Evolutionary conservation across 2,888 invertebrate genomes (phyloP), one percentile per base, ranked within the genome.

Genomic region (Mythimna pallens): DNA sequence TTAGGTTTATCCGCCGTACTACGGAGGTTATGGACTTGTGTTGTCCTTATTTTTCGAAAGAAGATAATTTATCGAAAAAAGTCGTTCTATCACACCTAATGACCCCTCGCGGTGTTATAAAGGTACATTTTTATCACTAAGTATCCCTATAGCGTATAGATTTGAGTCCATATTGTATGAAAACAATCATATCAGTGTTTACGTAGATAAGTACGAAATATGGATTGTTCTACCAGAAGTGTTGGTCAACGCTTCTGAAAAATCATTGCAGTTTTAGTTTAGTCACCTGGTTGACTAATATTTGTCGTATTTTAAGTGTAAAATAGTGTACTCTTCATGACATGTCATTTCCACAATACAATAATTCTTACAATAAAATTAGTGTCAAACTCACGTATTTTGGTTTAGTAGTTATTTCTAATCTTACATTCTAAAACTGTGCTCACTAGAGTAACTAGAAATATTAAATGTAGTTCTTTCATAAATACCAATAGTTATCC

Each of bases 11-110:
- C 88, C 91, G 91, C 89, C 87, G 87, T 92, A 91, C 91, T 90
- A 86, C 94, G 94, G 94, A 96, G 96, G 96, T 96, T 96, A 96
- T 95, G 95, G 95, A 94, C 92, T 91, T 91, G 89, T 91, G 91
- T 93, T 94, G 93, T 92, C 90, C 93, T 86, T 93, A 94, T 94
- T 94, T 93, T 92, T 89, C 88, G 87, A 92, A 92, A 87, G 93
- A 94, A 94, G 94, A 93, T 90, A 93, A 90, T 93, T 89, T 94
- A 92, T 89, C 89, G 86, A 89, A 92, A 89, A 91, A 90, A 90
- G 91, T 88, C 84, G 86, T 91, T 92, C 91, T 94, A 94, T 90
- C 92, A 91, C 93, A 91, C 92, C 94, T 94, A 93, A 95, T 95
- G 95, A 94, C 90, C 93, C 91, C 91, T 93, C 91, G 90, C 92